A percentile compares a stretch with the other conserved stretches of the same genome.
These are phyloP conservation scores for Dysidea cf. avara DNA, from an alignment of 37 sponge, comb jelly and placozoan genomes.

Conservation along the genomic window DNA sequence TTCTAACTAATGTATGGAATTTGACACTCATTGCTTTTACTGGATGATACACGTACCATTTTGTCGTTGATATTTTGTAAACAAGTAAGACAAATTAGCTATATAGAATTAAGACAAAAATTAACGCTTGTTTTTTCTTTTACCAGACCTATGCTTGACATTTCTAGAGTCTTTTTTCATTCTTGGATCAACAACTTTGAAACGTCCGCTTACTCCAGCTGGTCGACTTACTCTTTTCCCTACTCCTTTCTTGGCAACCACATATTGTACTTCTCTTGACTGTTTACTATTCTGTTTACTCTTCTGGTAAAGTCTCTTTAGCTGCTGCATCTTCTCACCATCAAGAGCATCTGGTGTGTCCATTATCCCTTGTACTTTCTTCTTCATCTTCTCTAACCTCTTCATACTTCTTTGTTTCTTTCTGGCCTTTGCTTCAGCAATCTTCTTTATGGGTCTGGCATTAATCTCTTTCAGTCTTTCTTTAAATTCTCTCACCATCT, in stretches of 20 bases:
- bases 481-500: conserved; percentile 81
- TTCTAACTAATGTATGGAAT: too few relatives aligned
- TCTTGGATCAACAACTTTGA: conserved; percentile 90
- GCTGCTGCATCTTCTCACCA: conserved; percentile 78
- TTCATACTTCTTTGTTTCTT: conserved; percentile 59
- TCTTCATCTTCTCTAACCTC: conserved; percentile 53
- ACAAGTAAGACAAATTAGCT: too few relatives aligned
- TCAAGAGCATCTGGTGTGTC: conserved; percentile 64
- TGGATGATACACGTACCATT: too few relatives aligned
- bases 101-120: too few relatives aligned
- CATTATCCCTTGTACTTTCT: conserved; percentile 57
- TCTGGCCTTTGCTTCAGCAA: conserved; percentile 94
- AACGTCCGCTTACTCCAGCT: conserved; percentile 84
- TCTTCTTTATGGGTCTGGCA: conserved; percentile 94
- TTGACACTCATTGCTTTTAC: too few relatives aligned
- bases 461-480: conserved; percentile 81
- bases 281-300: conserved; percentile 45
- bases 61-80: too few relatives aligned
- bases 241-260: conserved; percentile 86
- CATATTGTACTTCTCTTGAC: conserved; percentile 85
- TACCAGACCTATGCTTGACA: not conserved
- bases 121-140: too few relatives aligned
- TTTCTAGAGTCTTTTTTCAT: conserved; percentile 94
- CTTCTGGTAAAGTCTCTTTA: conserved; percentile 81
- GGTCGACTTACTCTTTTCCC: conserved; percentile 75